These are phyloP conservation scores for Augiades crinisus DNA, from an alignment of 2,888 invertebrate genomes.

Conservation along the genomic window DNA sequence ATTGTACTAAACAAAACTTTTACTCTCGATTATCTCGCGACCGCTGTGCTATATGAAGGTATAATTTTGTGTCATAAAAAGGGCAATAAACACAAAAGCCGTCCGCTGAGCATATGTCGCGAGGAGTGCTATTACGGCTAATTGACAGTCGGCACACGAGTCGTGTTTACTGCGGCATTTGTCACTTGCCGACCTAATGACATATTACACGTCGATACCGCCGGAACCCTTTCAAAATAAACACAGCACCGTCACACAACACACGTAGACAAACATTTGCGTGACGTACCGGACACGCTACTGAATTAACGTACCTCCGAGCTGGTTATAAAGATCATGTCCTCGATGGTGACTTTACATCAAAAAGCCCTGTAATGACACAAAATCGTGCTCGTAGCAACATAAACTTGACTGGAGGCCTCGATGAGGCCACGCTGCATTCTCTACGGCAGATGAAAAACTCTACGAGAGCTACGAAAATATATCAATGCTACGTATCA, in stretches of 20 bases:
- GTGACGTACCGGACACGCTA: constrained; percentile 11
- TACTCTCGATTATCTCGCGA: no score
- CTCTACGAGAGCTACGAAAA: no score
- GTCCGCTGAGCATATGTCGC: constrained; percentile 68
- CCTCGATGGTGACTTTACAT: no score
- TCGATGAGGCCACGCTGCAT: no score
- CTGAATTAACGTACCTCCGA: no score
- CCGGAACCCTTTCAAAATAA: constrained; percentile 51
- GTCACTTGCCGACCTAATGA: constrained; percentile 73
- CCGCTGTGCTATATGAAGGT: constrained; percentile 34
- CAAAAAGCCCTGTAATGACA: no score
- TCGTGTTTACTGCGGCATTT: constrained; percentile 65
- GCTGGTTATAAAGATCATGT: no score
- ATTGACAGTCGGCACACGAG: constrained; percentile 68
- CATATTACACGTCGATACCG: constrained; percentile 49
- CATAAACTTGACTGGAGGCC: no score
- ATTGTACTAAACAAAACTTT: no score
- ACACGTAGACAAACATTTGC: constrained; percentile 17
- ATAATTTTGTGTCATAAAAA: constrained; percentile 68
- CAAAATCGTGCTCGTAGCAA: no score
- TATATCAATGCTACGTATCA: no score
- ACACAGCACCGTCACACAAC: constrained; percentile 7
- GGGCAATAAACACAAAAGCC: constrained; percentile 64
- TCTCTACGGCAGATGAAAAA: no score
- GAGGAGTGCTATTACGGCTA: constrained; percentile 62